Evolutionary conservation across 2,888 invertebrate genomes (phyloP), one percentile per base, ranked within the genome.

Genomic region (Agrenia bidenticulata): DNA sequence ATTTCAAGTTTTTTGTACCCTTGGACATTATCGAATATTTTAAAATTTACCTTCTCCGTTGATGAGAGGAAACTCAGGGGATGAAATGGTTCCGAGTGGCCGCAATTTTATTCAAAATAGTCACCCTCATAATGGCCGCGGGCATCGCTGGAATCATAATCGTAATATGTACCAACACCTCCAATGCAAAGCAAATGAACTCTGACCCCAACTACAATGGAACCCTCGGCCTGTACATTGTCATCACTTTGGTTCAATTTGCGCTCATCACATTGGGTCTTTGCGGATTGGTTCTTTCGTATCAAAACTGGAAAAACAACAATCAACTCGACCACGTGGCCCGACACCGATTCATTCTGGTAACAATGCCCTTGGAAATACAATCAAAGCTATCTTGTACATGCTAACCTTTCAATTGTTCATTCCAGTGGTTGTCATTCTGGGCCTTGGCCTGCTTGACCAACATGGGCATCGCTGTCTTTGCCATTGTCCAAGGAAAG

Each of bases 291-390:
- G 32, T 67, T 21, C 49, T 73, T 45, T 63, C 63, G 1, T 69
- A 69, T 39, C 59, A 59, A 15, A 53, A 69, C 13, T 75, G 72
- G 72, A 41, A 60, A 21, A 75, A 75, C 54, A 73, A 75, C 60
- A 70, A 66, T 53, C 73, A 73, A 66, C 54, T 75, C 53, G 73
- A 75, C 58, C 67, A 68, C 26, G 50, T 24, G 2, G 37, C 72
- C 4, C 51, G 75, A 27, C 67, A 60, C 39, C 49, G 58, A 13
- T 75, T 73, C 54, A 69, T 65, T 9, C 51, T 73, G 32, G 75
- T 75, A 55, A 45, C 61, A 66, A 15, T 11, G 15, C n/a, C 17
- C n/a, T n/a, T 39, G 39, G 15, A 39, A 39, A 24, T 41, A 5
- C 15, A 56, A 26, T 1, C 11, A 39, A 56, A 11, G 32, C 2